phyloP scores from a whole-genome alignment of 2,797 vertebrate species.

The Perdix hodgsoniae region DNA sequence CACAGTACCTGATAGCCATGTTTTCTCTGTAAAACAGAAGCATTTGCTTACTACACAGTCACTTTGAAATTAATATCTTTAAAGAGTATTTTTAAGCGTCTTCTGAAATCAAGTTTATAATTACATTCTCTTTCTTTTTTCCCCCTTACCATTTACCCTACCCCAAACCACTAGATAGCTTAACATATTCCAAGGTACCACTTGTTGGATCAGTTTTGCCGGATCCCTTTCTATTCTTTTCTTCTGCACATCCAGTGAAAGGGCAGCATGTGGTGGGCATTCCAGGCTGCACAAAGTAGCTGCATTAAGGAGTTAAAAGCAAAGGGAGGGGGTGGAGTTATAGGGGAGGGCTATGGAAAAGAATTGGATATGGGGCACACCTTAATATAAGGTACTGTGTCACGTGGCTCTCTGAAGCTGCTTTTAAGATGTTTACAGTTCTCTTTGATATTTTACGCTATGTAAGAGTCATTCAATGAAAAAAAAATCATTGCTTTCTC shows the following conservation, averaged over 20 bases:
- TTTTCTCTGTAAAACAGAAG: background rate
- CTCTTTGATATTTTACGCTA: constrained; percentile 26
- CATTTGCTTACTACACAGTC: background rate
- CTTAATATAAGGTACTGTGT: background rate
- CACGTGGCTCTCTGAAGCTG: background rate
- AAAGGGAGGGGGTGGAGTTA: background rate
- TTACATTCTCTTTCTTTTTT: background rate
- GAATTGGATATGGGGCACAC: background rate
- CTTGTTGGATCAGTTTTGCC: background rate
- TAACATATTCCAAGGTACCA: background rate
- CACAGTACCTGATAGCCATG: background rate
- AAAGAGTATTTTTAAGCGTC: background rate
- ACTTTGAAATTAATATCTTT: background rate
- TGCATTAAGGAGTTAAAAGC: constrained; percentile 17
- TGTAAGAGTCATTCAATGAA: constrained; percentile 32
- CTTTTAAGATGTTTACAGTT: constrained; percentile 32
- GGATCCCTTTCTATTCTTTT: background rate
- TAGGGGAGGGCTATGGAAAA: background rate
- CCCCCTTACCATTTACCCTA: background rate
- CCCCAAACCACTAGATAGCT: background rate
- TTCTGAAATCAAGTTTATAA: background rate
- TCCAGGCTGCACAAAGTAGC: background rate
- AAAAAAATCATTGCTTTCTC: constrained; percentile 67
- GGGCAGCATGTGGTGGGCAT: background rate
- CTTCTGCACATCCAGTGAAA: background rate